Evolutionary conservation across 2,888 invertebrate species (phyloP), one percentile per base, ranked within the genome.

Genomic region (Hybos culiciformis): DNA sequence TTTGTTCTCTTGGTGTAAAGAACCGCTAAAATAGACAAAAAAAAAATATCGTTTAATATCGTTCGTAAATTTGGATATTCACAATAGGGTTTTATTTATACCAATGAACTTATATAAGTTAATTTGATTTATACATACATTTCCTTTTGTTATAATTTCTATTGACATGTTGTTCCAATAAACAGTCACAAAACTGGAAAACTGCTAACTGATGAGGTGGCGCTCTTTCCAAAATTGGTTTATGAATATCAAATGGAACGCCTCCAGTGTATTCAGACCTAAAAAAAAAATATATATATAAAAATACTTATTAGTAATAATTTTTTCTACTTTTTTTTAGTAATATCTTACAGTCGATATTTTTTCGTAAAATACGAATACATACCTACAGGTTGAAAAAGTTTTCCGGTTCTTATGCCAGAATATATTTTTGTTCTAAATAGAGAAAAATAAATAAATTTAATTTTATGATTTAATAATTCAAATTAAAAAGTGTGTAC

Each of bases 191-290:
- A 59, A 90, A 80, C 65, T 96, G 96, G 48, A 97, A 68, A 47
- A 74, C 73, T 48, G 79, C 78, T 38, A 97, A 68, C 56, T 96
- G 94, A 43, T 81, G 77, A 0, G 92, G 78, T 1, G 81, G 81
- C n/a, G 91, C 88, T 51, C 78, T 75, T 60, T 90, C 87, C 38
- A 96, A 67, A 0, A 96, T 83, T 3, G 94, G 88, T 57, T 87
- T 84, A 37, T 97, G 64, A 42, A 96, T 81, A 50, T 80, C 78
- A 61, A 80, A 94, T 18, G 94, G 94, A 50, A 94, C 86, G 18
- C 90, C 91, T 4, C 94, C 94, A 18, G 92, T 91, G 60, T 79
- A 86, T 61, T 91, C 93, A 38, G 94, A 70, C 42, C 80, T 90
- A 87, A 57, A 3, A 68, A 64, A 50, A 48, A 48, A 47, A 46